Conservation (phyloP, 2,888 invertebrate genomes). For the Ochropleura plecta region DNA sequence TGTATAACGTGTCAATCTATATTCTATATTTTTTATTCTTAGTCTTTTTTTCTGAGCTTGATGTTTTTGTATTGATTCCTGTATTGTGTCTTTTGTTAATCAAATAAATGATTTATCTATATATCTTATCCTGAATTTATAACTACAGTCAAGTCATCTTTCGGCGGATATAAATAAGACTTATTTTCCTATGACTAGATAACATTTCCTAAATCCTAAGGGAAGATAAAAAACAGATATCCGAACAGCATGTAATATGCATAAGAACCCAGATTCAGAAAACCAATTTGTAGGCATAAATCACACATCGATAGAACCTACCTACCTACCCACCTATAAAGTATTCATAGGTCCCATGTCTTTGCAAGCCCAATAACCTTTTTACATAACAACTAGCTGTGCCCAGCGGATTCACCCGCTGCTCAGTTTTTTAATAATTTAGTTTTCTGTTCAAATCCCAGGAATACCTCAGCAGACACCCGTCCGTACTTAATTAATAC, state of each 20-base stretch:
- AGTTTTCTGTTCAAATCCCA: not conserved
- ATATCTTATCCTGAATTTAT: not conserved
- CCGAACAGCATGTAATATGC: not conserved
- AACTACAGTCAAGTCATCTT: not conserved
- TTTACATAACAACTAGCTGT: not conserved
- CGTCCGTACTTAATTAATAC: not conserved
- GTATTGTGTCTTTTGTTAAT: no score
- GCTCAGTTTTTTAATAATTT: not conserved
- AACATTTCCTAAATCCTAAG: not conserved
- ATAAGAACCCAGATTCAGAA: not conserved
- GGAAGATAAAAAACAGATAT: not conserved
- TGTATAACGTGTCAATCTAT: no score
- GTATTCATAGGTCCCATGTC: not conserved
- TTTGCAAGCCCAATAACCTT: not conserved
- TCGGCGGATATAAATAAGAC: not conserved
- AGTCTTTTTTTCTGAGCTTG: no score
- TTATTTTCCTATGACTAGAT: not conserved
- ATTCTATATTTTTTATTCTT: no score
- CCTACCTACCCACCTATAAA: no score
- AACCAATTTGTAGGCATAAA: constrained; percentile 1
- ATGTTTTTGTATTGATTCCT: no score
- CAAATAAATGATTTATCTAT: no score
- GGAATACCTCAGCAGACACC: not conserved
- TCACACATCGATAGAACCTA: not conserved
- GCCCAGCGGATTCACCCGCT: no score